Evolutionary conservation across 1,140 invertebrate species (phyloP).

Genomic region (Bombus haemorrhoidalis): DNA sequence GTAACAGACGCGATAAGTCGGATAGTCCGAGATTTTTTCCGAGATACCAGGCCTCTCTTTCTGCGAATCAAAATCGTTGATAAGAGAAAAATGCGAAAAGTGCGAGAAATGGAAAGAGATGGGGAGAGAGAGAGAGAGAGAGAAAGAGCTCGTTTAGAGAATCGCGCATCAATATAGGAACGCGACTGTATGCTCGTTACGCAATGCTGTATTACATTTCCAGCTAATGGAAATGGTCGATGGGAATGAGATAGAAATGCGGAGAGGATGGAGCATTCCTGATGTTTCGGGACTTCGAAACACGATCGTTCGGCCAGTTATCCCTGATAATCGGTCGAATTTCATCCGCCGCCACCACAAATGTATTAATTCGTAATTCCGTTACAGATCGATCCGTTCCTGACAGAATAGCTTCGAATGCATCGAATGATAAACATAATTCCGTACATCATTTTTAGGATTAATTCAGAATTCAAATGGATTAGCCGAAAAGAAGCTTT

Average conservation of each 20-base stretch:
- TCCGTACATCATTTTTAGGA: constrained; percentile 17
- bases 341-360: constrained; percentile 62
- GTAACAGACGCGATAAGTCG: background rate
- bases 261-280: constrained; percentile 58
- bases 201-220: constrained; percentile 67
- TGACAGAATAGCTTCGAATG: constrained; percentile 46
- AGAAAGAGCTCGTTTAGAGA: background rate
- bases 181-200: constrained; percentile 22
- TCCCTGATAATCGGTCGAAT: constrained; percentile 69
- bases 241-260: constrained; percentile 64
- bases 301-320: constrained; percentile 63
- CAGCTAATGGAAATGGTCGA: constrained; percentile 68
- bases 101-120: no score
- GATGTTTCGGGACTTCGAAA: constrained; percentile 71
- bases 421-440: constrained; percentile 46
- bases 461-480: background rate
- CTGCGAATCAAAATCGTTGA: background rate
- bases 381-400: constrained; percentile 45
- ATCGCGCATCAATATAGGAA: constrained; percentile 1
- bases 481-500: background rate
- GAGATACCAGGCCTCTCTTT: background rate
- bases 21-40: background rate
- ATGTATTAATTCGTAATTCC: constrained; percentile 68
- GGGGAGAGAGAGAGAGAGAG: background rate
- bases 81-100: background rate